Percentiles rank a stretch among this genome's conserved stretches.
Evolutionary conservation across 2,113 vertebrate genomes (phyloP).

Genomic region (Amazona guildingii): DNA sequence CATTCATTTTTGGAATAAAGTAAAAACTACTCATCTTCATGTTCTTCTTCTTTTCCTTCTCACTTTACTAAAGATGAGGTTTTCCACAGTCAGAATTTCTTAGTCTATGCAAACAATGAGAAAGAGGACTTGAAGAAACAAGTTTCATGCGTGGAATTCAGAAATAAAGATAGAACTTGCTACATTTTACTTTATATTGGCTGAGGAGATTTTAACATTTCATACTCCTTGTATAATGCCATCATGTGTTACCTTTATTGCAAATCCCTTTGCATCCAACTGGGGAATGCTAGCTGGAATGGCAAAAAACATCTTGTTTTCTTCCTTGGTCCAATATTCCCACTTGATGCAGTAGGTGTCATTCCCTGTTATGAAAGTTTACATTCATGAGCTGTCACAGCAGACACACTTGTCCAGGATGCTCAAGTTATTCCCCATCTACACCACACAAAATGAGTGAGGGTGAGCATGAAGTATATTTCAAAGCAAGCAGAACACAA

Average conservation of each 20-base stretch:
- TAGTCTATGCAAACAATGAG: neutral
- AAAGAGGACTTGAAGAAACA: neutral
- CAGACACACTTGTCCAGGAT: neutral
- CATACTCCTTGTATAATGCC: neutral
- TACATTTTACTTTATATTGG: neutral
- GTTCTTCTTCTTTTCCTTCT: neutral
- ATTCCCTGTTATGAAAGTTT: conserved; percentile 58
- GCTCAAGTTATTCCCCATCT: neutral
- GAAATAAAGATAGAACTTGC: neutral
- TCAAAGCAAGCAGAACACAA: neutral
- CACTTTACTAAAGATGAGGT: neutral
- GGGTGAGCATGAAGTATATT: neutral
- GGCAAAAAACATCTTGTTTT: conserved; percentile 73
- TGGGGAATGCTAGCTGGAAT: conserved; percentile 12
- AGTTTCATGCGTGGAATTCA: neutral
- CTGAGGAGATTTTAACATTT: neutral
- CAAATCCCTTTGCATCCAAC: conserved; percentile 48
- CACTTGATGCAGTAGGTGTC: conserved; percentile 73
- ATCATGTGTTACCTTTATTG: conserved; percentile 72
- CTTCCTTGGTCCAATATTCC: conserved; percentile 65
- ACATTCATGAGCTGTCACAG: neutral
- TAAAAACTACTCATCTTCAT: neutral
- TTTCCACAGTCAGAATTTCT: neutral
- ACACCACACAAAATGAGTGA: neutral
- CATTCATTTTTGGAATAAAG: neutral